Base-by-base conservation (phyloP, 2,113 vertebrate species). In the Callipepla squamata region DNA sequence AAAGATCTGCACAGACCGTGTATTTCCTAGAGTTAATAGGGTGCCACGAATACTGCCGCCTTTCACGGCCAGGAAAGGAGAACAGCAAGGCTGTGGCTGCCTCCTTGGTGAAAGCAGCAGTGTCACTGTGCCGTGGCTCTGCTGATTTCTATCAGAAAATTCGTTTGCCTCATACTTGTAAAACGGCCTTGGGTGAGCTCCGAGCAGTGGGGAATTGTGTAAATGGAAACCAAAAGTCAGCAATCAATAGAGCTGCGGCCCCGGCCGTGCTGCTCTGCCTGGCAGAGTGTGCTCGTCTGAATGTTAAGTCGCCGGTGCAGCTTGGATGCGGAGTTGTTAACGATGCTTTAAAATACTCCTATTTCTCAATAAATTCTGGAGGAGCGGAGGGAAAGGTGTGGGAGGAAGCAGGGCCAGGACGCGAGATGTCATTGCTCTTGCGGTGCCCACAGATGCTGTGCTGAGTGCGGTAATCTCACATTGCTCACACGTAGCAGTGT, bases 131-230 rank as follows among this genome's bases (percentile, higher is more conserved):
- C 74, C 11, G 78, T 21, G 63, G 36, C 58, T 88, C 82, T 87
- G 73, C 85, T 14, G 45, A 11, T 79, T 81, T 13, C 63, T 15
- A 82, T 79, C 59, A 47, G 70, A 55, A 76, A 69, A 93, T 79
- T 55, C 13, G 1, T 38, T 93, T 94, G 23, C 72, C 70, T 94
- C 80, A 20, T 22, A 42, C 91, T 75, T 57, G 28, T 76, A 19
- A 76, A 92, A 69, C 67, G 72, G 82, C 82, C 77, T 83, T 92
- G 94, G 92, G 90, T 26, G 72, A 74, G 85, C 85, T 90, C 93
- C 76, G 82, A 28, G 72, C n/a, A 8, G 36, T 6, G 59, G 25
- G 42, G 81, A 73, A 42, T 77, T 83, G 90, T 69, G 50, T 36
- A 63, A 85, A 70, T 80, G 92, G 87, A 77, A 59, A 22, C 55